phyloP scores from a whole-genome alignment of 2,888 invertebrate species.

The Scelioninae gen. 1 region DNA sequence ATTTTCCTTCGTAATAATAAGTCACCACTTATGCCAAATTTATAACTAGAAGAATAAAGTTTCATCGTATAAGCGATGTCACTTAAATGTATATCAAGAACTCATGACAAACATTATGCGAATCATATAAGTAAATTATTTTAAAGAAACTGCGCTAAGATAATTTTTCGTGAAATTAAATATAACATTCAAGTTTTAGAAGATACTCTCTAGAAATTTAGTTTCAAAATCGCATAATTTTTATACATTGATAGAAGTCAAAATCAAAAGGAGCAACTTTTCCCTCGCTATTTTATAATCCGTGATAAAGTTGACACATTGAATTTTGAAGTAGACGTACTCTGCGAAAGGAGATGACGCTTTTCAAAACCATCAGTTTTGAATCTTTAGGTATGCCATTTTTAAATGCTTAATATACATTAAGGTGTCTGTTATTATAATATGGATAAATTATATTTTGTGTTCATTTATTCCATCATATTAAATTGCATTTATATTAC shows the following conservation, averaged over 20 bases:
- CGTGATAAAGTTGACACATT: constrained; percentile 15
- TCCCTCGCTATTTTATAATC: constrained; percentile 10
- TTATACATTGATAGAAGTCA: constrained; percentile 5
- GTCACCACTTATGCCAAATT: constrained; percentile 24
- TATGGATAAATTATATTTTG: constrained; percentile 49
- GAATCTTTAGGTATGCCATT: constrained; percentile 9
- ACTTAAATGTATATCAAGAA: constrained; percentile 4
- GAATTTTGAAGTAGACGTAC: background rate
- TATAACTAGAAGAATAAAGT: constrained; percentile 3
- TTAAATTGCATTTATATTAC: constrained; percentile 59
- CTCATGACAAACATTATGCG: background rate
- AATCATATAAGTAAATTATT: background rate
- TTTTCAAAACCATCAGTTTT: constrained; percentile 6
- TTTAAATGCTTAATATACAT: constrained; percentile 18
- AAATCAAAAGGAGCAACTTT: constrained; percentile 11
- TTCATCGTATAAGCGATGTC: constrained; percentile 4
- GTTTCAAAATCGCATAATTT: background rate
- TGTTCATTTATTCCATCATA: constrained; percentile 43
- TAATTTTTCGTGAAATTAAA: background rate
- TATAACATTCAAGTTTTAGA: background rate
- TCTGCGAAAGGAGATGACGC: background rate
- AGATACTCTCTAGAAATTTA: background rate
- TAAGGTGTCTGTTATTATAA: constrained; percentile 23
- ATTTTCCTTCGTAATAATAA: constrained; percentile 17
- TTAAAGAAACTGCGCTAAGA: background rate